A percentile compares a stretch with the other conserved stretches of the same genome.
Conservation (phyloP, 2,797 vertebrate genomes). For the Brachyrhaphis roseni region DNA sequence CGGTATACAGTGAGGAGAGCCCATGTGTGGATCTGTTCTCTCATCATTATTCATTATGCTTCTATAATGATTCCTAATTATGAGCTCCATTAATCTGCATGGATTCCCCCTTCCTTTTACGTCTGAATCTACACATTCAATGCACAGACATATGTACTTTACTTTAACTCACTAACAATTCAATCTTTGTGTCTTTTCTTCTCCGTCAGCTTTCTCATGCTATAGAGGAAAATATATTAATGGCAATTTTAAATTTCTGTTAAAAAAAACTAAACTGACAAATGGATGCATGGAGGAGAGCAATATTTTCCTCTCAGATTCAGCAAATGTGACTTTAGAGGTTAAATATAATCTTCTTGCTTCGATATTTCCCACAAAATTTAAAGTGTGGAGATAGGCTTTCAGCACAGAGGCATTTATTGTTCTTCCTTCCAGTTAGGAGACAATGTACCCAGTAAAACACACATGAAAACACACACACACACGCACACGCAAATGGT, state of each 20-base stretch:
- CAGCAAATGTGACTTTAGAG: conserved; percentile 24
- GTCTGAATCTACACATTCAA: conserved; percentile 59
- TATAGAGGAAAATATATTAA: conserved; percentile 89
- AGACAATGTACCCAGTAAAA: conserved; percentile 32
- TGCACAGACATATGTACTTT: conserved; percentile 21
- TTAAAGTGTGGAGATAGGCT: conserved; percentile 25
- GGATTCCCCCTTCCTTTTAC: conserved; percentile 34
- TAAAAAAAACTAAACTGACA: background rate
- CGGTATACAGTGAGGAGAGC: conserved; percentile 24
- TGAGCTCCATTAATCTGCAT: conserved; percentile 75
- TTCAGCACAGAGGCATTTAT: conserved; percentile 45
- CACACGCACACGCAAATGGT: conserved; percentile 38
- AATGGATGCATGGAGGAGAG: background rate
- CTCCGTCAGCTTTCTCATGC: conserved; percentile 93
- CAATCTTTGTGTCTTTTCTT: conserved; percentile 67
- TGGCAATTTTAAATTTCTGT: background rate
- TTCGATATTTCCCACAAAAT: conserved; percentile 33
- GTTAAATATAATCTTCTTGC: conserved; percentile 5
- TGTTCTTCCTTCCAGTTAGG: conserved; percentile 52
- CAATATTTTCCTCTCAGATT: background rate
- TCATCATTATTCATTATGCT: conserved; percentile 68
- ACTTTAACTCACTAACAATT: conserved; percentile 42
- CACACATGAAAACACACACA: conserved; percentile 16
- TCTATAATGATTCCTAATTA: conserved; percentile 74
- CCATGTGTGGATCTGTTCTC: conserved; percentile 43